These are phyloP conservation scores for Tympanoctomys barrerae DNA, from an alignment of 2,797 vertebrate genomes.

Conservation along the genomic window DNA sequence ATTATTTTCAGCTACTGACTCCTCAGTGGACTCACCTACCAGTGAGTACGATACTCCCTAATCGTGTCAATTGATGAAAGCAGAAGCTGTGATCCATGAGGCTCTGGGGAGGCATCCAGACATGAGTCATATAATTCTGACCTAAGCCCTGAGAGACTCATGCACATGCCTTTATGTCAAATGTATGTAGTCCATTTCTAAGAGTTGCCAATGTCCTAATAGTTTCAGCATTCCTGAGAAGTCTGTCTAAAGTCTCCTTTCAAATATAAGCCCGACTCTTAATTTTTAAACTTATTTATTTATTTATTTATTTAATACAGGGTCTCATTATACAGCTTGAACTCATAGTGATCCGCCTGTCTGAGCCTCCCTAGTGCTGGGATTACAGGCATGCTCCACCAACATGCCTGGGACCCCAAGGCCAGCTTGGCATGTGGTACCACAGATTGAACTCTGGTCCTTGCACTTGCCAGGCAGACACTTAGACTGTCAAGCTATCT, in stretches of 20 bases:
- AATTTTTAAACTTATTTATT: neutral
- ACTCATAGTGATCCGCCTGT: too few species aligned
- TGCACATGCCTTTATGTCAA: neutral
- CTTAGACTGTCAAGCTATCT: too few species aligned
- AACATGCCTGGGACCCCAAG: too few species aligned
- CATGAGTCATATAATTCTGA: neutral
- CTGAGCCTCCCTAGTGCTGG: too few species aligned
- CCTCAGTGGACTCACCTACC: neutral
- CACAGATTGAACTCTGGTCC: too few species aligned
- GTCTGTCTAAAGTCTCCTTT: neutral
- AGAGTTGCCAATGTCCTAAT: neutral
- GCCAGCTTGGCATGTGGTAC: too few species aligned
- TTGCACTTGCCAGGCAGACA: too few species aligned
- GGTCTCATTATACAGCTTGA: too few species aligned
- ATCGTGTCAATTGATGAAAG: neutral
- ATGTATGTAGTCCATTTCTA: neutral
- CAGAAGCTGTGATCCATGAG: neutral
- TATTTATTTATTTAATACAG: too few species aligned
- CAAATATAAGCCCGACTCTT: neutral
- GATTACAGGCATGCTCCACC: too few species aligned
- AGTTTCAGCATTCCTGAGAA: neutral
- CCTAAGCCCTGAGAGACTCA: neutral
- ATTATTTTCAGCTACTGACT: neutral
- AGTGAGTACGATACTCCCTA: neutral
- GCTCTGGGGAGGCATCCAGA: neutral